Percentiles rank a stretch among this genome's conserved stretches.
phyloP scores from a whole-genome alignment of 2,888 invertebrate genomes.

The Asteroscopus sphinx region DNA sequence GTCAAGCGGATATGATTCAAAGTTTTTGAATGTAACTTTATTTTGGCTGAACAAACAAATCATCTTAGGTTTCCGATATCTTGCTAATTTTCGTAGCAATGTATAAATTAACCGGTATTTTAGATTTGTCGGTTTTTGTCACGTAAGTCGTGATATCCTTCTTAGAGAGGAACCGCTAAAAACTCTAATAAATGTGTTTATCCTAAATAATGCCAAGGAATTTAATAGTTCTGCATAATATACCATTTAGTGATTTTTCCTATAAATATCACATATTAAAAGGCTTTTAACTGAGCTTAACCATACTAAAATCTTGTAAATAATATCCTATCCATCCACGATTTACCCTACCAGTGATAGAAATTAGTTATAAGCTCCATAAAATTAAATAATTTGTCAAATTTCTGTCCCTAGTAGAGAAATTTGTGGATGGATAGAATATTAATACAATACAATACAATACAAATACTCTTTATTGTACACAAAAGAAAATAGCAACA shows the following conservation, averaged over 20 bases:
- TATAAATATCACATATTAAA: no score
- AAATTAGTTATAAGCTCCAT: no score
- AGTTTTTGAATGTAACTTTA: constrained; percentile 5
- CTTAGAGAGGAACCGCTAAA: constrained; percentile 54
- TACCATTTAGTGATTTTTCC: background rate
- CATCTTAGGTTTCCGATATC: constrained; percentile 27
- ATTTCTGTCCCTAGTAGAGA: no score
- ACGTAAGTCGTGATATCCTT: constrained; percentile 55
- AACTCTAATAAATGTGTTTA: constrained; percentile 14
- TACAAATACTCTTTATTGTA: no score
- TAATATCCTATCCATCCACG: no score
- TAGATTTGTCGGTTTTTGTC: constrained; percentile 27
- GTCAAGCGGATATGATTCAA: constrained; percentile 2
- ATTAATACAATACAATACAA: no score
- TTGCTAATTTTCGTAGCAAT: constrained; percentile 28
- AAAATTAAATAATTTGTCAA: no score
- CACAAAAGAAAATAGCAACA: no score
- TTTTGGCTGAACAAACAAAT: constrained; percentile 23
- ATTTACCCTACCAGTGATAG: no score
- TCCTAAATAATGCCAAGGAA: constrained; percentile 29
- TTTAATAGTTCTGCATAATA: constrained; percentile 7
- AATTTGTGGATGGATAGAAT: no score
- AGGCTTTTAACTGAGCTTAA: no score
- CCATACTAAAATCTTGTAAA: no score
- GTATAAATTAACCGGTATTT: constrained; percentile 10